Percentiles rank a stretch among this genome's conserved stretches.
Evolutionary conservation across 2,888 invertebrate genomes (phyloP).

Genomic region (Calameuta filiformis): DNA sequence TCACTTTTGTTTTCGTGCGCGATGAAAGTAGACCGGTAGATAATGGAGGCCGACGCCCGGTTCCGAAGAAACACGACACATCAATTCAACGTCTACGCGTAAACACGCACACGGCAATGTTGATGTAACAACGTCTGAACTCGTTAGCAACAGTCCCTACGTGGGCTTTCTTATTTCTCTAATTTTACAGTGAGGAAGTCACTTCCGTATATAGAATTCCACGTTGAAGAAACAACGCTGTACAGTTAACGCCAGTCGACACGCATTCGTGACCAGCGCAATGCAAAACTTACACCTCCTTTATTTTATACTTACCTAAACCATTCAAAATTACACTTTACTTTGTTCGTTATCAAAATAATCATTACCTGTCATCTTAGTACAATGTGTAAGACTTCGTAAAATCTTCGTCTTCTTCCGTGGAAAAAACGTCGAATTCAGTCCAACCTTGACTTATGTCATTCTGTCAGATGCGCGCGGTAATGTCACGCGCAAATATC

Average conservation of each 20-base stretch:
- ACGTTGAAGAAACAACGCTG: neutral
- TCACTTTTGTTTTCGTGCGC: slow-evolving; percentile 18
- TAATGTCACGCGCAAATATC: too few relatives aligned
- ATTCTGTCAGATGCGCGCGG: too few relatives aligned
- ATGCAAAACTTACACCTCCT: neutral
- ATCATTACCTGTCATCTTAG: too few relatives aligned
- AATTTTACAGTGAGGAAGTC: neutral
- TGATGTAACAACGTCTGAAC: neutral
- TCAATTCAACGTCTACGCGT: neutral
- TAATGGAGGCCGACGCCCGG: slow-evolving; percentile 18
- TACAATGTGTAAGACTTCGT: too few relatives aligned
- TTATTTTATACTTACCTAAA: neutral
- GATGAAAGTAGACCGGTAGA: slow-evolving; percentile 16
- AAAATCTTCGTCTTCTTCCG: too few relatives aligned
- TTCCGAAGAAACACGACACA: slow-evolving; percentile 15
- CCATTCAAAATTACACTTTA: too few relatives aligned
- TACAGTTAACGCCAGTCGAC: neutral
- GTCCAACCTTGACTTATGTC: too few relatives aligned
- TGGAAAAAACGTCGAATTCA: too few relatives aligned
- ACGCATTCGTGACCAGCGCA: neutral
- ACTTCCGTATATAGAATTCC: neutral
- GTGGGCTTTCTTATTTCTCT: neutral
- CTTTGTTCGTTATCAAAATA: too few relatives aligned
- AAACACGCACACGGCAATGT: neutral
- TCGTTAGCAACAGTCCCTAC: slow-evolving; percentile 2